phyloP scores from a whole-genome alignment of 2,888 invertebrate genomes.

The Aleiodes testaceus region DNA sequence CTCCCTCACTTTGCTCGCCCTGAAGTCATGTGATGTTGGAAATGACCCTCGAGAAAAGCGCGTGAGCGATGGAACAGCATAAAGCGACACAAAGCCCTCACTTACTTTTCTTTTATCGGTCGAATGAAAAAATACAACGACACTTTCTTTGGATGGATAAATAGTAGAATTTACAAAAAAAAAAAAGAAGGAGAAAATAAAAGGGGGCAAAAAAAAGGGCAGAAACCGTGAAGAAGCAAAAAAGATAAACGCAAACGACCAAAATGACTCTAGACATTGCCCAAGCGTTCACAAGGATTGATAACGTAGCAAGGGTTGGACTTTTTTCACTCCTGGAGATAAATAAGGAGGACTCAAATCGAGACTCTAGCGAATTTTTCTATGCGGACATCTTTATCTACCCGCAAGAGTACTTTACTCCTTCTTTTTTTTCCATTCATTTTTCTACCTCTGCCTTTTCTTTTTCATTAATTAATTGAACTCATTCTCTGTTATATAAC shows the following conservation, averaged over 20 bases:
- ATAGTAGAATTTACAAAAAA: slow-evolving; percentile 5
- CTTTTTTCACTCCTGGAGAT: slow-evolving; percentile 41
- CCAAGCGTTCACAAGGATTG: slow-evolving; percentile 53
- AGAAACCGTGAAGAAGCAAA: slow-evolving; percentile 36
- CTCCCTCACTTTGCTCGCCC: neutral
- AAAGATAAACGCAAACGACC: slow-evolving; percentile 51
- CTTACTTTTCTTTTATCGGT: slow-evolving; percentile 16
- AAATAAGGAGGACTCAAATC: slow-evolving; percentile 44
- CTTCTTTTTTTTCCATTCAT: neutral
- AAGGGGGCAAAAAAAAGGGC: slow-evolving; percentile 19
- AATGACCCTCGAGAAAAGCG: slow-evolving; percentile 45
- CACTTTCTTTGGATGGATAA: slow-evolving; percentile 1
- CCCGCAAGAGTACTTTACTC: neutral
- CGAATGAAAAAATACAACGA: slow-evolving; percentile 30
- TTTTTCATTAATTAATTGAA: slow-evolving; percentile 3
- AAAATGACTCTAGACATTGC: slow-evolving; percentile 41
- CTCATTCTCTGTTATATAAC: too few relatives aligned
- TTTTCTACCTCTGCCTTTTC: neutral
- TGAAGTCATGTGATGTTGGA: slow-evolving; percentile 39
- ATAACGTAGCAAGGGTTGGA: slow-evolving; percentile 52
- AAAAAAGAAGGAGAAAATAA: neutral
- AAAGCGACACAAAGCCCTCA: slow-evolving; percentile 12
- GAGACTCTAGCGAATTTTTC: slow-evolving; percentile 39
- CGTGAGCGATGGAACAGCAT: slow-evolving; percentile 22
- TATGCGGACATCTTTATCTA: slow-evolving; percentile 35